phyloP scores from a whole-genome alignment of 37 sponge, comb jelly and placozoan species.

The Tethya wilhelma region DNA sequence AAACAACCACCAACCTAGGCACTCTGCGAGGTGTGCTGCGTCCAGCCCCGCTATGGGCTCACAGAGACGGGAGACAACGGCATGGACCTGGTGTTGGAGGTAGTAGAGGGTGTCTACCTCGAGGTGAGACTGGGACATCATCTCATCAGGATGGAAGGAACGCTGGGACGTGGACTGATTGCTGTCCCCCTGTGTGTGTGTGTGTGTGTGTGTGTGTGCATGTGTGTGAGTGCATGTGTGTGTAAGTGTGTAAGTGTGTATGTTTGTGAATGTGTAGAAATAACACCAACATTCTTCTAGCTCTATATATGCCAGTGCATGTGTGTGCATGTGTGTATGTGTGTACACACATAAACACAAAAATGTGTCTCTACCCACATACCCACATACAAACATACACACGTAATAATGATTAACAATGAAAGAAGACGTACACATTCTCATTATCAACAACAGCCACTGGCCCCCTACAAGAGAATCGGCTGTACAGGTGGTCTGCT shows the following conservation, averaged over 20 bases:
- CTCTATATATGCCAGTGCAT: neutral
- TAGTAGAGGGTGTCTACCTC: slow-evolving; percentile 78
- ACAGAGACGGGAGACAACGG: slow-evolving; percentile 92
- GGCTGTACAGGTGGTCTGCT: no score
- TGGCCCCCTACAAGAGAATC: no score
- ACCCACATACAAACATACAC: slow-evolving; percentile 12
- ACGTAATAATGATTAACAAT: neutral
- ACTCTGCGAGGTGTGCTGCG: slow-evolving; percentile 83
- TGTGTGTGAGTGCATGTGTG: neutral
- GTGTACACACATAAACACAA: neutral
- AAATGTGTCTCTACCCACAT: neutral
- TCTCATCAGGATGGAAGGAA: slow-evolving; percentile 89
- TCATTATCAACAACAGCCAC: no score
- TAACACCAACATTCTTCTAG: no score
- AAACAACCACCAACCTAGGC: slow-evolving; percentile 71
- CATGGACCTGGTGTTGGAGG: slow-evolving; percentile 88
- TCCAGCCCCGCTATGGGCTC: slow-evolving; percentile 89
- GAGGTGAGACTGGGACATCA: slow-evolving; percentile 42
- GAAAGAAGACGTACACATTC: neutral
- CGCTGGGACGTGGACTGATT: slow-evolving; percentile 65
- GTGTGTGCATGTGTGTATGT: neutral
- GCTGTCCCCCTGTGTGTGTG: slow-evolving; percentile 17
- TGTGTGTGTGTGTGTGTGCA: neutral
- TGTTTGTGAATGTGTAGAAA: neutral
- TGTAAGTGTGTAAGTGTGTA: neutral